These are phyloP conservation scores for Drosophila rellima DNA, from an alignment of 2,888 invertebrate species.

Conservation along the genomic window DNA sequence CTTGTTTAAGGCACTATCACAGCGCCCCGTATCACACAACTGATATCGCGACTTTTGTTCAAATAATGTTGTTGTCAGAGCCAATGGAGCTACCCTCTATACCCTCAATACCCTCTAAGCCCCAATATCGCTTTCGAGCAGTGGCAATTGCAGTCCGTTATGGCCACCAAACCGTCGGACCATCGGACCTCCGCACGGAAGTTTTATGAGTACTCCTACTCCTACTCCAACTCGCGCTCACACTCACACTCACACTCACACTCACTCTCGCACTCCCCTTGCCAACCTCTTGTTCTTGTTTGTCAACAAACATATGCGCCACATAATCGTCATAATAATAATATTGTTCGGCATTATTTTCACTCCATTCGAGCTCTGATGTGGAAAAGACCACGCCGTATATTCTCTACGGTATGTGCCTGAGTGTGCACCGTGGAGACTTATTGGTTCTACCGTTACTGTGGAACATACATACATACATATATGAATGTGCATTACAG, in stretches of 20 bases:
- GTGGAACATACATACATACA: slow-evolving; percentile 14
- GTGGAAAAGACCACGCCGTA: slow-evolving; percentile 6
- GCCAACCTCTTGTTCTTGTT: slow-evolving; percentile 48
- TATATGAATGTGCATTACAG: too few species aligned
- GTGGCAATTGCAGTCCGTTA: slow-evolving; percentile 22
- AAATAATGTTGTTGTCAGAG: slow-evolving; percentile 52
- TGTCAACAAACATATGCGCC: slow-evolving; percentile 80
- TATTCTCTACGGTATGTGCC: background rate
- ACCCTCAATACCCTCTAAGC: too few species aligned
- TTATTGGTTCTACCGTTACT: slow-evolving; percentile 20
- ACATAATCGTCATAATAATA: slow-evolving; percentile 76
- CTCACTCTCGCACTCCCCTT: background rate
- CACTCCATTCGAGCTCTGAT: slow-evolving; percentile 25
- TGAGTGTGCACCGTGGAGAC: background rate
- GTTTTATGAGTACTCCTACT: slow-evolving; percentile 30
- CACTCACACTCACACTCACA: too few species aligned
- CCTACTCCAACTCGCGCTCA: too few species aligned
- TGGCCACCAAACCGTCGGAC: slow-evolving; percentile 12
- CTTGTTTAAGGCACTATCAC: slow-evolving; percentile 57
- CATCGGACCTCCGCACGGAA: slow-evolving; percentile 33
- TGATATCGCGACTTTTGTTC: slow-evolving; percentile 61
- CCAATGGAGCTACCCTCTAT: slow-evolving; percentile 16
- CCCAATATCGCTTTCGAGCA: slow-evolving; percentile 11
- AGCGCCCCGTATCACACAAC: slow-evolving; percentile 52
- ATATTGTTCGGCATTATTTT: slow-evolving; percentile 60